These are phyloP conservation scores for Drosophila buzzatii DNA, from an alignment of 2,888 invertebrate species.

Conservation along the genomic window DNA sequence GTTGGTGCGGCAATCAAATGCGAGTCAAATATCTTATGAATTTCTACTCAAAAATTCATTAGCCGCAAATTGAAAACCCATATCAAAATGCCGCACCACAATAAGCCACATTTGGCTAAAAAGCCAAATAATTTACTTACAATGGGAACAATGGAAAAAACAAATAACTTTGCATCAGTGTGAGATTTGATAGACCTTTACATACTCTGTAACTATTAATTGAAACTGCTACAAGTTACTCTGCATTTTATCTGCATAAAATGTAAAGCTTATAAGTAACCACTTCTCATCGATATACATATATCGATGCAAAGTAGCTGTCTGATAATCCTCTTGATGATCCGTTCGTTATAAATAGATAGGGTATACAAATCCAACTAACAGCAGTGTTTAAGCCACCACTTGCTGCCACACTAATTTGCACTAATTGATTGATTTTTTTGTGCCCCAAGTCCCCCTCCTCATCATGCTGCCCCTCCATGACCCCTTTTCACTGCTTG, in stretches of 20 bases:
- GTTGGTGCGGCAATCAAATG: constrained; percentile 48
- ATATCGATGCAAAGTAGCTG: no score
- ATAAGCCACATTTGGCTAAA: constrained; percentile 34
- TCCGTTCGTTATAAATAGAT: neutral
- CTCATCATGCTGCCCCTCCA: constrained; percentile 18
- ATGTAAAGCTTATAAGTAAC: no score
- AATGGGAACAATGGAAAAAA: constrained; percentile 34
- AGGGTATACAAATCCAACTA: constrained; percentile 4
- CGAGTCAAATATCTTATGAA: constrained; percentile 71
- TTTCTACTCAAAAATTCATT: constrained; percentile 77
- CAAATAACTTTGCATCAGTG: neutral
- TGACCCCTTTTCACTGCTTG: constrained; percentile 11
- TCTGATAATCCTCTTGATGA: no score
- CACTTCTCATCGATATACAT: neutral
- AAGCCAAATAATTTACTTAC: constrained; percentile 62
- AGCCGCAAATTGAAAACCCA: constrained; percentile 66
- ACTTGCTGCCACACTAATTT: constrained; percentile 66
- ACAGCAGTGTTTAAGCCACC: constrained; percentile 29
- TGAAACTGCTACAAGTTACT: neutral
- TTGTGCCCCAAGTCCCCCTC: constrained; percentile 3
- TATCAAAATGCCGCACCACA: constrained; percentile 66
- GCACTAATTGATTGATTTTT: constrained; percentile 76
- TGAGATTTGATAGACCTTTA: neutral
- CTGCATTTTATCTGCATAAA: no score
- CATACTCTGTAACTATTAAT: neutral